Evolutionary conservation across 2,113 vertebrate genomes (phyloP).

Genomic region (Benitochromis conjunctus): DNA sequence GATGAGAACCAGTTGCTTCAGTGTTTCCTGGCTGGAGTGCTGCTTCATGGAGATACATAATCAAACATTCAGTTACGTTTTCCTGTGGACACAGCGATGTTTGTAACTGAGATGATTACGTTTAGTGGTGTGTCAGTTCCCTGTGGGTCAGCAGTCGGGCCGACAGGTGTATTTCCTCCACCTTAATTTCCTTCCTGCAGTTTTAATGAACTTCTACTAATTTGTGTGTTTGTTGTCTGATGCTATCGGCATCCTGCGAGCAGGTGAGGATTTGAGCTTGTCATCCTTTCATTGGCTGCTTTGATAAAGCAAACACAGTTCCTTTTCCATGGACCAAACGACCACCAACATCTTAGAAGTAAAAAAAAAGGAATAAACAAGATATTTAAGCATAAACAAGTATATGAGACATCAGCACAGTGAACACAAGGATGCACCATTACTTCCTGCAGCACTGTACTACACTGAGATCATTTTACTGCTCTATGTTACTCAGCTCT

Average conservation of each 20-base stretch:
- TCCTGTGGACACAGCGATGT: not conserved
- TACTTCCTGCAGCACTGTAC: not conserved
- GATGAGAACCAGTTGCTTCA: not conserved
- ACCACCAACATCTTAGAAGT: slow-evolving; percentile 15
- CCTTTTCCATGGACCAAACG: not conserved
- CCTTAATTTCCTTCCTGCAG: not conserved
- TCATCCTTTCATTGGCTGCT: not conserved
- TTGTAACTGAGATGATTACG: not conserved
- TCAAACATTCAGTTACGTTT: not conserved
- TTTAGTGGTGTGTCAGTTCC: not conserved
- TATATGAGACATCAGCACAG: not conserved
- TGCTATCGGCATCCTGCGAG: not conserved
- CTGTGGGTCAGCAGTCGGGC: not conserved
- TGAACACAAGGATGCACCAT: not conserved
- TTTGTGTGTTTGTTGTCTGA: not conserved
- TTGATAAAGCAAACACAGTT: not conserved
- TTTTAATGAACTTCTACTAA: not conserved
- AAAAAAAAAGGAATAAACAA: slow-evolving; percentile 6
- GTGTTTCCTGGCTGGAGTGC: not conserved
- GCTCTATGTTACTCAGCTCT: not conserved
- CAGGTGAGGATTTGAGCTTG: slow-evolving; percentile 23
- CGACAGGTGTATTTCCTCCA: not conserved
- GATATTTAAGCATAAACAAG: not conserved
- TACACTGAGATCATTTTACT: not conserved
- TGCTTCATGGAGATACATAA: fast-evolving